Conservation (phyloP, 2,113 vertebrate genomes). For the Stigmatopora nigra region DNA sequence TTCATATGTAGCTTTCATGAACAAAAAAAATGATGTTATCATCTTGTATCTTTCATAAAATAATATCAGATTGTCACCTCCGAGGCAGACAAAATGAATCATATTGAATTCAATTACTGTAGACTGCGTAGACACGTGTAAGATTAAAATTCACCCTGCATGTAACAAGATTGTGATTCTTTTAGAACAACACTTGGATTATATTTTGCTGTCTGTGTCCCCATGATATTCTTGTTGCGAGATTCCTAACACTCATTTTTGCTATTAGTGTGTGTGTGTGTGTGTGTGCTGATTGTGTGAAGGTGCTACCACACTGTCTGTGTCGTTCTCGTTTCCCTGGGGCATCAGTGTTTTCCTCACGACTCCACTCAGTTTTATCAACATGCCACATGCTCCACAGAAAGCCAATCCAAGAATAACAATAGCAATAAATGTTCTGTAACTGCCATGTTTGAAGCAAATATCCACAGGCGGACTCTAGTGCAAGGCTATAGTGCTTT, state of each 20-base stretch:
- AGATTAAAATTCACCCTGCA: constrained; percentile 20
- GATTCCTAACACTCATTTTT: constrained; percentile 4
- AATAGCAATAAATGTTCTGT: constrained; percentile 49
- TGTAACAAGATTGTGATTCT: constrained; percentile 36
- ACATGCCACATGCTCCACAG: constrained; percentile 26
- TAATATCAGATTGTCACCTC: constrained; percentile 1
- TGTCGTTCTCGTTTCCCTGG: constrained; percentile 49
- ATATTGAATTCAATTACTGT: constrained; percentile 27
- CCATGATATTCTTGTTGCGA: too few relatives aligned
- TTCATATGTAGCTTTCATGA: background rate
- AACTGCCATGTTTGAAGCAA: constrained; percentile 33
- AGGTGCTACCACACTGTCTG: constrained; percentile 56
- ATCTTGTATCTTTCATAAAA: constrained; percentile 6
- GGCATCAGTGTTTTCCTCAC: constrained; percentile 59
- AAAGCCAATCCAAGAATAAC: constrained; percentile 37
- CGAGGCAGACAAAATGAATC: constrained; percentile 10
- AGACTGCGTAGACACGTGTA: constrained; percentile 24
- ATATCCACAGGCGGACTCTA: constrained; percentile 9
- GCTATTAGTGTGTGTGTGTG: constrained; percentile 12
- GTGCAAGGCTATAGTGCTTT: constrained; percentile 6
- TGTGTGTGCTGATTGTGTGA: constrained; percentile 44
- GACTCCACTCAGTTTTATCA: constrained; percentile 51
- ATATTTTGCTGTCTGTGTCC: too few relatives aligned
- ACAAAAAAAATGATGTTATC: background rate
- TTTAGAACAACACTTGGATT: constrained; percentile 34